Base-by-base conservation (phyloP, 2,113 vertebrate genomes). In the Gasterosteus nipponicus region DNA sequence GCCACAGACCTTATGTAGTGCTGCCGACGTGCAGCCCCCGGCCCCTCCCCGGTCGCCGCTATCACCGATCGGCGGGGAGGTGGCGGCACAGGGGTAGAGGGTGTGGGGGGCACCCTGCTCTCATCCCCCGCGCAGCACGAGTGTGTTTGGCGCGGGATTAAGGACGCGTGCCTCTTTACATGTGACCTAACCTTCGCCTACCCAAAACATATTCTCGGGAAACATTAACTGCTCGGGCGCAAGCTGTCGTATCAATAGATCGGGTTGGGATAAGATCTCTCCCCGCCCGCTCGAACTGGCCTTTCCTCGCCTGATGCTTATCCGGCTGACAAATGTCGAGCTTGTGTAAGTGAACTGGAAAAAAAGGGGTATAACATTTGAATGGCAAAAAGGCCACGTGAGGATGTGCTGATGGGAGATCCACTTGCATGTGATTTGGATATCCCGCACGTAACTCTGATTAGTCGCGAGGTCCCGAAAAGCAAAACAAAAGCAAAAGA, bases 231-330 rank as follows among this genome's bases (percentile, higher is more conserved):
- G 89, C 86, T 89, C 87, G 83, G 73, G 77, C 80, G 81, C 89
- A 92, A 80, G 87, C 86, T 83, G 87, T 87, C 75, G 22, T 75
- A 86, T 85, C 82, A 86, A 89, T 77, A 86, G 81, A 73, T 81
- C 53, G 5, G 0, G n/a, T 14, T 14, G 66, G 76, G 92, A 93
- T 94, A 91, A 93, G 84, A 92, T 93, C 92, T 94, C 89, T 89
- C 86, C 89, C 60, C 35, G 58, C 54, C 41, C 19, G 58, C 75
- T 66, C 60, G 35, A 42, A 19, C 59, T 15, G 76, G 58, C 79
- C 77, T 71, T 73, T 54, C 15, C 42, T 38, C 18, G 16, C 58
- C 41, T 44, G 69, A 11, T 87, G 57, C 87, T 89, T 86, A 89
- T 84, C 77, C 81, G 80, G 83, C 77, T 76, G 85, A 65, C 73